A percentile compares a stretch with the other conserved stretches of the same genome.
Evolutionary conservation across 2,888 invertebrate species (phyloP).

Genomic region (Neoitamus cyanurus): DNA sequence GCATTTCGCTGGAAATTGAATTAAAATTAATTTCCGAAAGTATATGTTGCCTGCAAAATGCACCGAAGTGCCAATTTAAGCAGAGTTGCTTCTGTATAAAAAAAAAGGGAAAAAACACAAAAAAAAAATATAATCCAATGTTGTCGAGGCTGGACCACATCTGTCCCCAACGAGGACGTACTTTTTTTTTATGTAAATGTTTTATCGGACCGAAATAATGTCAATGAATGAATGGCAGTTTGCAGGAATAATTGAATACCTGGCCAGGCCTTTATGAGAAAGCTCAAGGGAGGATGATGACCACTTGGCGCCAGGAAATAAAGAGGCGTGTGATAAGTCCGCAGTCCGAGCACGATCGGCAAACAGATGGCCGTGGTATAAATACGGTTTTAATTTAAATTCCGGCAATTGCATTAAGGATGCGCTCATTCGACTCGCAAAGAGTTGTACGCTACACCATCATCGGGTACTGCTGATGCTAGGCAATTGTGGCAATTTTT

Average conservation of each 20-base stretch:
- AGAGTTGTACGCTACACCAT: too few relatives aligned
- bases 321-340: neutral
- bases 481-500: neutral
- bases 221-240: neutral
- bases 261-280: neutral
- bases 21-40: neutral
- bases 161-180: neutral
- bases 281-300: neutral
- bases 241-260: neutral
- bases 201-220: neutral
- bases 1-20: neutral
- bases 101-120: neutral
- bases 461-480: neutral
- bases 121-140: neutral
- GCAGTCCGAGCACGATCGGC: neutral
- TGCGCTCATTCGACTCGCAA: neutral
- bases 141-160: neutral
- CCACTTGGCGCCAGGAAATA: neutral
- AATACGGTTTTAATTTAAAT: neutral
- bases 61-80: neutral
- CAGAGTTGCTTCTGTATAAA: neutral
- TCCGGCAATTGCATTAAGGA: neutral
- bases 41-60: neutral
- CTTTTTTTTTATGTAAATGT: neutral
- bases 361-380: neutral